Percentiles rank a stretch among this genome's conserved stretches.
Conservation (phyloP, 2,888 invertebrate species). For the Cephus pulcher region DNA sequence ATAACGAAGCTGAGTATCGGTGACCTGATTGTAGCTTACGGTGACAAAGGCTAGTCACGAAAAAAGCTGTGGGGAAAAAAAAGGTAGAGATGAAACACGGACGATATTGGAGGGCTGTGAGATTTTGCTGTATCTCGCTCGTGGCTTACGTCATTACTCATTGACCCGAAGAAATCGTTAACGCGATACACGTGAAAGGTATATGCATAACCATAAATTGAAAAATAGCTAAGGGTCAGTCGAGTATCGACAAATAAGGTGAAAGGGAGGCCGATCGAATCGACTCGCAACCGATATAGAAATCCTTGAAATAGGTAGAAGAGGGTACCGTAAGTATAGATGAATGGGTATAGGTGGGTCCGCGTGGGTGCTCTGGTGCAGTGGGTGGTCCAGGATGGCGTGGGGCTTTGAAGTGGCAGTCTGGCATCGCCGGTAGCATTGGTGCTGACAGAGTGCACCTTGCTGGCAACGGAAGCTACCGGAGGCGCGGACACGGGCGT, state of each 20-base stretch:
- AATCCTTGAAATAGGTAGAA: neutral
- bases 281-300: neutral
- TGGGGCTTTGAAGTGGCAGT: neutral
- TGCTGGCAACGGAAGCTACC: constrained; percentile 20
- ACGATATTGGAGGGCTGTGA: too few species aligned
- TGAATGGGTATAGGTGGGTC: neutral
- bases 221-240: neutral
- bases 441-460: constrained; percentile 28
- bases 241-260: neutral
- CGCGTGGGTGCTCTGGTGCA: neutral
- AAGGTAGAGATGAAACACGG: too few species aligned
- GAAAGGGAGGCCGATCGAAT: neutral
- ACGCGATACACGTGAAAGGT: neutral
- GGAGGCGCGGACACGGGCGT: neutral
- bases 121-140: too few species aligned
- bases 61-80: too few species aligned
- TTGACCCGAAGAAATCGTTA: neutral
- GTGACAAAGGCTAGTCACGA: constrained; percentile 34
- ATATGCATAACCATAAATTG: neutral
- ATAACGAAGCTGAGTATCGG: constrained; percentile 41
- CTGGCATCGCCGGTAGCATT: neutral
- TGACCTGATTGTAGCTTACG: constrained; percentile 49
- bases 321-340: neutral
- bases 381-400: neutral
- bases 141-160: too few species aligned